Base-by-base conservation (phyloP, 2,888 invertebrate species). In the Spodoptera exigua region DNA sequence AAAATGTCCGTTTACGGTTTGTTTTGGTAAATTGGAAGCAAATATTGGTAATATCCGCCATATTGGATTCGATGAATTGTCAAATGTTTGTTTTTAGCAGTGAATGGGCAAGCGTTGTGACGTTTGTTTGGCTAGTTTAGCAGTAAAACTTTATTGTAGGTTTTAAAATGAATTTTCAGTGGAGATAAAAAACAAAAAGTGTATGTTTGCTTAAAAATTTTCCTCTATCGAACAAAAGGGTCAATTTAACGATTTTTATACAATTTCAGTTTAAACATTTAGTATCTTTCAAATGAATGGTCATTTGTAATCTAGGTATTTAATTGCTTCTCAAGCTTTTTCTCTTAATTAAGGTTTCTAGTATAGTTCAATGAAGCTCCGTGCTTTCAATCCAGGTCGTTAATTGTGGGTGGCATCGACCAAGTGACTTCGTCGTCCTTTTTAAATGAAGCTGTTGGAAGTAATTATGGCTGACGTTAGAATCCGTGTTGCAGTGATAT, bases 1-100 rank as follows among this genome's bases (percentile, higher is more conserved):
- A 69, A 65, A 75, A 66, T 60, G 61, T 16, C 16, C 55, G 18
- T 37, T 61, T 45, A 58, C 51, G 56, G 60, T 55, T 46, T 47
- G 57, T 61, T 70, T 56, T 56, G 58, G 37, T 51, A 35, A 16
- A 35, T 48, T 47, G 21, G 32, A 11, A 27, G 44, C 18, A 44
- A 60, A 51, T 54, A 35, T 55, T 27, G 1, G 21, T 47, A 14
- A 39, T 36, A 13, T 14, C 1, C 37, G 18, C 17, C 36, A 63
- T 64, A 12, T 52, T 56, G 39, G 18, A 37, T 44, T 37, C 18
- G 17, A 36, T 14, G n/a, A 40, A 5, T 41, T 18, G 36, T 10
- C 13, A 58, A 49, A 18, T 60, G 47, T 41, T 59, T 39, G 34
- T 70, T 46, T 51, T 40, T 27, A 48, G 14, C 45, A 34, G 27